Evolutionary conservation across 2,113 vertebrate species (phyloP).

Genomic region (Nycticryphes semicollaris): DNA sequence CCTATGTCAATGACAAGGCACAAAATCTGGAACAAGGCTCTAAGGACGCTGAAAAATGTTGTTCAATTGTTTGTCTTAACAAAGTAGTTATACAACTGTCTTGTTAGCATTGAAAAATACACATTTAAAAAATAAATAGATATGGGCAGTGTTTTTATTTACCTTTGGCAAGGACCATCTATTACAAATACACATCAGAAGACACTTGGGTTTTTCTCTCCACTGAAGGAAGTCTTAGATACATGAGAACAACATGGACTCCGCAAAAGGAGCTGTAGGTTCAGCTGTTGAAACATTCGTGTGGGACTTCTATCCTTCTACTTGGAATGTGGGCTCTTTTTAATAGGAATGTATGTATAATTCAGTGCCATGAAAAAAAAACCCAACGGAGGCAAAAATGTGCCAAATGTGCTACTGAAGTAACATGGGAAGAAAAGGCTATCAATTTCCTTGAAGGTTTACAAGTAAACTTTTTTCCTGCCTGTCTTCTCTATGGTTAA

Average conservation of each 20-base stretch:
- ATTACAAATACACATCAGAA: neutral
- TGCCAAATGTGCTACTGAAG: neutral
- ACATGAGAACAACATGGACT: neutral
- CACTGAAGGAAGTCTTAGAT: neutral
- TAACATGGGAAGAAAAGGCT: neutral
- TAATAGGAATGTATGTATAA: neutral
- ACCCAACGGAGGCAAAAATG: neutral
- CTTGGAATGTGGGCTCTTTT: neutral
- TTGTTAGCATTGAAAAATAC: neutral
- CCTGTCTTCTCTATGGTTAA: neutral
- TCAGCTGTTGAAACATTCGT: neutral
- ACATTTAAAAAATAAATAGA: neutral
- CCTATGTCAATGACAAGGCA: neutral
- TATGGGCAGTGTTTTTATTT: neutral
- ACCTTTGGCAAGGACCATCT: neutral
- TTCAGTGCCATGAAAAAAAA: neutral
- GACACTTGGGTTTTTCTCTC: neutral
- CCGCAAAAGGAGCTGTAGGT: neutral
- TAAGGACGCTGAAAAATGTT: neutral
- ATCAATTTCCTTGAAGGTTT: conserved; percentile 27
- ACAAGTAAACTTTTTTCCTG: neutral
- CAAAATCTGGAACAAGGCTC: neutral
- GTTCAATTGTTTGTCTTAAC: neutral
- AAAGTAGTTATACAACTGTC: neutral
- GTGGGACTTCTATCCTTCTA: neutral